These are phyloP conservation scores for Neuroterus valhalla DNA, from an alignment of 1,140 invertebrate species.

Conservation along the genomic window DNA sequence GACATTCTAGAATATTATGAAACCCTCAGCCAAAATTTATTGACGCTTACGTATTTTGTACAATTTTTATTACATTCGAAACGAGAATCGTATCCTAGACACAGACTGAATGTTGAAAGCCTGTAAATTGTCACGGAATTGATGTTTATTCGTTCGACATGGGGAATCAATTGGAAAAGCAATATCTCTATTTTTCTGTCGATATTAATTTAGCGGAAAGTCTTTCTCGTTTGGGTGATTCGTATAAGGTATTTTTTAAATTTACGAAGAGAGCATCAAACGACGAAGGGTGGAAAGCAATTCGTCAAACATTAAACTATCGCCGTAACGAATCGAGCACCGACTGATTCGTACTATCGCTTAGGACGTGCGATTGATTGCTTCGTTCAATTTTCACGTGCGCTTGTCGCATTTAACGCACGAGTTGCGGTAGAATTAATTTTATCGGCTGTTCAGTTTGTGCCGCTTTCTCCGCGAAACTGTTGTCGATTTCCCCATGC, in stretches of 20 bases:
- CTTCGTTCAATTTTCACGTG: slow-evolving; percentile 30
- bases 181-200: neutral
- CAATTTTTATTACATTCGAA: no score
- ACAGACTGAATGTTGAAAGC: no score
- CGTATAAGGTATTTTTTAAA: slow-evolving; percentile 2
- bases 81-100: no score
- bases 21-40: no score
- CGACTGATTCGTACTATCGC: slow-evolving; percentile 22
- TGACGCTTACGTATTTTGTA: no score
- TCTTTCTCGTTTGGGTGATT: neutral
- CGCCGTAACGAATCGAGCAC: slow-evolving; percentile 19
- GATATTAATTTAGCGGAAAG: neutral
- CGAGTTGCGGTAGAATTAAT: slow-evolving; percentile 28
- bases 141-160: neutral
- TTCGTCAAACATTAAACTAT: slow-evolving; percentile 27
- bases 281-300: slow-evolving; percentile 16
- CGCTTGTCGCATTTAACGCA: slow-evolving; percentile 27
- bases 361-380: slow-evolving; percentile 30
- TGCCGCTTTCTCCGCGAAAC: neutral
- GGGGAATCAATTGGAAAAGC: neutral
- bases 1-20: no score
- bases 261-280: neutral
- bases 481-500: neutral
- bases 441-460: slow-evolving; percentile 27
- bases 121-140: neutral